These are phyloP conservation scores for Cylloceria caligata DNA, from an alignment of 2,888 invertebrate species.

Conservation along the genomic window DNA sequence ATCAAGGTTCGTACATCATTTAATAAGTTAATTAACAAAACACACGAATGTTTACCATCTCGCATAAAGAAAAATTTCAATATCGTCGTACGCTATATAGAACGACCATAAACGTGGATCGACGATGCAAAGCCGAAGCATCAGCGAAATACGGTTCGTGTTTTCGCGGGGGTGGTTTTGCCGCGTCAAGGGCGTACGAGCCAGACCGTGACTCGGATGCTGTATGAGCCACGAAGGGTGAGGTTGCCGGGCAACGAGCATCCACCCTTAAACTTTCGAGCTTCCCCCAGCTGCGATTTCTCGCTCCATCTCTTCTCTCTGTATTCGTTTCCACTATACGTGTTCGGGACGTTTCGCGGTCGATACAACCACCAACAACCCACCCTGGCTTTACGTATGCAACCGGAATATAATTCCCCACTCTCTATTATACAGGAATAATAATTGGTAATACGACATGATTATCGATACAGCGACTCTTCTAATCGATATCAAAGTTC, in stretches of 20 bases:
- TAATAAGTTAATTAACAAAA: neutral
- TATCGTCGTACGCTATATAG: neutral
- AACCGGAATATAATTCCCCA: constrained; percentile 82
- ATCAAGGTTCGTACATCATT: neutral
- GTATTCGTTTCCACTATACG: constrained; percentile 9
- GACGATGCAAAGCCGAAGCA: neutral
- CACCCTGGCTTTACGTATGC: constrained; percentile 72
- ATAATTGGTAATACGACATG: neutral
- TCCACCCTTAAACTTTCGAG: constrained; percentile 79
- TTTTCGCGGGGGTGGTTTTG: constrained; percentile 19
- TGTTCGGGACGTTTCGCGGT: constrained; percentile 63
- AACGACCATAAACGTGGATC: neutral
- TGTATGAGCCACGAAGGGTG: constrained; percentile 2
- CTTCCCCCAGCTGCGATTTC: constrained; percentile 68
- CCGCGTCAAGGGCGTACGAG: constrained; percentile 8
- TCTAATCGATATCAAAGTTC: neutral
- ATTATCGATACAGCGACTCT: constrained; percentile 16
- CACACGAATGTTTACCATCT: neutral
- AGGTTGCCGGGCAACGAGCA: constrained; percentile 34
- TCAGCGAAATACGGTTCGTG: constrained; percentile 3
- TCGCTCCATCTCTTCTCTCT: constrained; percentile 59
- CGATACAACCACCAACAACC: constrained; percentile 67
- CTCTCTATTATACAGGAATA: constrained; percentile 76
- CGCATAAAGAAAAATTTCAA: neutral
- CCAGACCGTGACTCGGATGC: constrained; percentile 37